Conservation (phyloP, 2,113 vertebrate species). For the Aythya baeri region DNA sequence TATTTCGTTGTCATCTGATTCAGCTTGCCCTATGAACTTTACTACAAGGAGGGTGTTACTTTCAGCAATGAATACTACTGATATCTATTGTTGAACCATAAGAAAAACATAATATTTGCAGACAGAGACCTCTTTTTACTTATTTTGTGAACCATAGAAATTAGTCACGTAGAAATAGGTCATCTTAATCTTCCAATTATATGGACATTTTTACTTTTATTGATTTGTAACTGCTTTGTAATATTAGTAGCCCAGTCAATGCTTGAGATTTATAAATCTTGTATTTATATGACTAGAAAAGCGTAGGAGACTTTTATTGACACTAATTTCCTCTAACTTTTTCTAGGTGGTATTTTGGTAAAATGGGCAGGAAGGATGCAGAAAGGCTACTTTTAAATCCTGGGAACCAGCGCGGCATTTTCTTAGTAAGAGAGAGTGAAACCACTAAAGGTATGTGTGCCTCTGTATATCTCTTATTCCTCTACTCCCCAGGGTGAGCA, state of each 20-base stretch:
- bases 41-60: neutral
- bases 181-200: neutral
- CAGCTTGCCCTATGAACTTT: neutral
- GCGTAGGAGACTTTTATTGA: neutral
- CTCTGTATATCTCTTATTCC: neutral
- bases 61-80: neutral
- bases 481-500: neutral
- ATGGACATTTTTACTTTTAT: neutral
- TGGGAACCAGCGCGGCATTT: slow-evolving; percentile 94
- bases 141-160: neutral
- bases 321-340: neutral
- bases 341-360: slow-evolving; percentile 98
- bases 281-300: neutral
- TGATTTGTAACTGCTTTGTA: neutral
- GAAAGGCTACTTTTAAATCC: slow-evolving; percentile 94
- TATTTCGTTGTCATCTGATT: neutral
- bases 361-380: slow-evolving; percentile 98
- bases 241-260: neutral
- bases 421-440: slow-evolving; percentile 97
- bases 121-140: neutral
- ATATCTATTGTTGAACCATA: neutral
- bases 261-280: neutral
- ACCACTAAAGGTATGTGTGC: slow-evolving; percentile 95
- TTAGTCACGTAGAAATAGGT: neutral
- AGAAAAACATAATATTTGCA: neutral